These are phyloP conservation scores for Craseonycteris thonglongyai DNA, from an alignment of 2,113 vertebrate species.

Conservation along the genomic window DNA sequence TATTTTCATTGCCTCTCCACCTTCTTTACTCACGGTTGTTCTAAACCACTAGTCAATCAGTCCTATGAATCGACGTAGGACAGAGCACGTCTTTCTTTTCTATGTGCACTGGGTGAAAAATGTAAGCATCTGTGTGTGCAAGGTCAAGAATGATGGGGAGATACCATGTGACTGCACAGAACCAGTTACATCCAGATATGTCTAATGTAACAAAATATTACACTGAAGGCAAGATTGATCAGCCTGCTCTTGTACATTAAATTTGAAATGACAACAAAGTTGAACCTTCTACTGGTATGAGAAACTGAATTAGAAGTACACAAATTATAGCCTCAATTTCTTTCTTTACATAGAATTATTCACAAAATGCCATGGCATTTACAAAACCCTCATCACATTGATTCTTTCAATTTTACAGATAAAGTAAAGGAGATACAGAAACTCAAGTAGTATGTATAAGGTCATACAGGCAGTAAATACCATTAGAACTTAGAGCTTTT, in stretches of 20 bases:
- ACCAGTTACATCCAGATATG: too few relatives aligned
- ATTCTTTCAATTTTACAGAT: background rate
- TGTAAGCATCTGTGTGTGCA: too few relatives aligned
- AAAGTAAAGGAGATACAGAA: background rate
- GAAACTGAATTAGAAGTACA: background rate
- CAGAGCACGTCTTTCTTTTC: background rate
- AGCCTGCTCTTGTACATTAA: too few relatives aligned
- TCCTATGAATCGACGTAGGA: background rate
- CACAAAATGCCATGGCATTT: background rate
- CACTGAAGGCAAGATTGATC: too few relatives aligned
- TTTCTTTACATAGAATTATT: background rate
- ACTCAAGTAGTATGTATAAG: background rate
- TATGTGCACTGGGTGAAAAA: too few relatives aligned
- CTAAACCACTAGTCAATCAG: background rate
- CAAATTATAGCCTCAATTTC: background rate
- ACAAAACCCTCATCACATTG: background rate
- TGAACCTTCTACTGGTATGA: background rate
- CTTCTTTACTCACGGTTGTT: background rate
- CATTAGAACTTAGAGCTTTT: background rate
- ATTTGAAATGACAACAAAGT: background rate
- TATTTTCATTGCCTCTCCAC: fast-evolving
- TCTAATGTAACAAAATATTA: too few relatives aligned
- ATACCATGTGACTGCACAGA: too few relatives aligned
- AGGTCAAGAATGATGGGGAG: too few relatives aligned
- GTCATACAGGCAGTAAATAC: background rate